Percentiles rank a stretch among this genome's conserved stretches.
Conservation (phyloP, 2,797 vertebrate genomes). For the Anolis apletophallus region DNA sequence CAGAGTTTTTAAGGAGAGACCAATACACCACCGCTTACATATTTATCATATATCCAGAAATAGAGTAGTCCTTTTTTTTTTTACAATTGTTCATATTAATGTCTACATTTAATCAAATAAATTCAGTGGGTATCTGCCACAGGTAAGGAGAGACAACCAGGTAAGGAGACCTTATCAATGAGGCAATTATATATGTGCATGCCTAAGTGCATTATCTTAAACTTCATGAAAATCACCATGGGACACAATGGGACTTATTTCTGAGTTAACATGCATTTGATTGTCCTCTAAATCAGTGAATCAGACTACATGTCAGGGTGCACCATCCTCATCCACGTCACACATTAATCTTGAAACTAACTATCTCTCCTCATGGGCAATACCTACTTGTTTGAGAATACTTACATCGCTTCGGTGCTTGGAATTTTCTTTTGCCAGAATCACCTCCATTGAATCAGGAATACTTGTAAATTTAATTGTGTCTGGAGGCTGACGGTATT, state of each 20-base stretch:
- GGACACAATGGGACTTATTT: not conserved
- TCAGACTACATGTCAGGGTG: not conserved
- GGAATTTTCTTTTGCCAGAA: conserved; percentile 88
- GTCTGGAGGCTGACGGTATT: conserved; percentile 88
- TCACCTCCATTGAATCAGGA: conserved; percentile 90
- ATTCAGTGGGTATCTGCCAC: not conserved
- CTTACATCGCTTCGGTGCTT: conserved; percentile 89
- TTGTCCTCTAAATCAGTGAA: not conserved
- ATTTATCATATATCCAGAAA: not conserved
- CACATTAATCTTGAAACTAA: not conserved
- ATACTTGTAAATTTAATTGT: conserved; percentile 84
- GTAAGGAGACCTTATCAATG: too few relatives aligned
- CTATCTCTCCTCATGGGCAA: not conserved
- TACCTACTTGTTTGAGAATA: conserved; percentile 21
- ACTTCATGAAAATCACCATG: not conserved
- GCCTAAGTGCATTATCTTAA: not conserved
- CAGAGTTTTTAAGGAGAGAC: not conserved
- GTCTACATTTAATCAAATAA: not conserved
- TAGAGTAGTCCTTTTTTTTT: not conserved
- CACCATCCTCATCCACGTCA: too few relatives aligned
- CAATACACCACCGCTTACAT: not conserved
- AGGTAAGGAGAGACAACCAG: not conserved
- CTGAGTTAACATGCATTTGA: not conserved
- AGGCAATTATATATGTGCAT: too few relatives aligned
- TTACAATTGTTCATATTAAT: not conserved